Percentiles rank a stretch among this genome's conserved stretches.
These are phyloP conservation scores for Podarcis lilfordi DNA, from an alignment of 2,797 vertebrate genomes.

Conservation along the genomic window DNA sequence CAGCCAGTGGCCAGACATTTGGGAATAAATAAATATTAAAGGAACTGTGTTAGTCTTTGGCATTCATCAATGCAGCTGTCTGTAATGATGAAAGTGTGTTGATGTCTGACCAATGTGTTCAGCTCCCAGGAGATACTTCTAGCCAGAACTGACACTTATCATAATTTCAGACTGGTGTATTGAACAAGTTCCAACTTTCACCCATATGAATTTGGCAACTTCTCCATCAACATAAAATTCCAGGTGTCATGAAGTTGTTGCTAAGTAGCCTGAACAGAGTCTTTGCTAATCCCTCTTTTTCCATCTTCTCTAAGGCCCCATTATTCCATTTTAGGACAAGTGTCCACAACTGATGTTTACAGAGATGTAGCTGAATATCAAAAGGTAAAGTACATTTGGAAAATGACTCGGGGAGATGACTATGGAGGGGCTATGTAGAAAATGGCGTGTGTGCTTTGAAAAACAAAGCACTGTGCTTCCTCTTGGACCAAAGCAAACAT, in stretches of 20 bases:
- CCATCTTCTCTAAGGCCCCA: constrained; percentile 79
- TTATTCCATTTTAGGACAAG: constrained; percentile 90
- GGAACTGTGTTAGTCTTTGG: background rate
- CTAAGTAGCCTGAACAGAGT: fast-evolving
- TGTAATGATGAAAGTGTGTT: background rate
- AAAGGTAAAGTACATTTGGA: constrained; percentile 78
- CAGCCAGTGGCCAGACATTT: background rate
- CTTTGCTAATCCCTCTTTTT: background rate
- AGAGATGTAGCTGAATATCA: constrained; percentile 85
- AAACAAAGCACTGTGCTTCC: background rate
- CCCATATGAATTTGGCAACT: background rate
- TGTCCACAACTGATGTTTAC: constrained; percentile 88
- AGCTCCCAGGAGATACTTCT: background rate
- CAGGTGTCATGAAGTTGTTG: background rate
- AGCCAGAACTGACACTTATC: background rate
- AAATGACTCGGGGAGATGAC: background rate
- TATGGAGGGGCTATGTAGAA: background rate
- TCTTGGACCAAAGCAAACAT: background rate
- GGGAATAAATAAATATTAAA: background rate
- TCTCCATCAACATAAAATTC: background rate
- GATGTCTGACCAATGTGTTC: background rate
- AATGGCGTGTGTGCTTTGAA: background rate
- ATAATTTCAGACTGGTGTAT: background rate
- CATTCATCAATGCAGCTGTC: background rate
- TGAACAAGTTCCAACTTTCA: background rate